Percentiles rank a stretch among this genome's conserved stretches.
Conservation (phyloP, 2,797 vertebrate species). For the Schizothorax lantsangensis region DNA sequence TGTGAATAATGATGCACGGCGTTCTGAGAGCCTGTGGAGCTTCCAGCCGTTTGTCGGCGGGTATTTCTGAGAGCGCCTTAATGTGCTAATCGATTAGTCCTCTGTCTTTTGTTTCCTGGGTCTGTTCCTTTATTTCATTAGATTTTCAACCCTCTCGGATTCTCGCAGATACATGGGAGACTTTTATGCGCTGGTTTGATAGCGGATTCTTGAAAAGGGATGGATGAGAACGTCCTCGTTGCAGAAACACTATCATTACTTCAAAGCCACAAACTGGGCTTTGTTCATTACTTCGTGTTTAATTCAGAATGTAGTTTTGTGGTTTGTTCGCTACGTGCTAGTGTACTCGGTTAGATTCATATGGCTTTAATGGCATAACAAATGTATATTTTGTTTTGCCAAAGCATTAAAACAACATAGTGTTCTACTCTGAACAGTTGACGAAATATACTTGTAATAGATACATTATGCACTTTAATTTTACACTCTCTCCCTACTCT, state of each 20-base stretch:
- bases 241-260: constrained; percentile 50
- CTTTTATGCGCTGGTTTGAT: constrained; percentile 64
- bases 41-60: constrained; percentile 89
- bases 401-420: neutral
- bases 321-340: neutral
- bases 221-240: constrained; percentile 20
- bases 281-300: constrained; percentile 33
- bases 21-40: constrained; percentile 96
- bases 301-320: neutral
- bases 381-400: neutral
- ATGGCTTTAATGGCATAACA: neutral
- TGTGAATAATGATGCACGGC: constrained; percentile 95
- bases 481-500: neutral
- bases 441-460: neutral
- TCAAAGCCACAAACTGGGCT: constrained; percentile 48
- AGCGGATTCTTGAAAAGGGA: constrained; percentile 61
- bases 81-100: constrained; percentile 88
- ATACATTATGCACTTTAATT: neutral
- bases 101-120: constrained; percentile 81
- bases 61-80: constrained; percentile 88
- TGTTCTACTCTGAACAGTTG: neutral
- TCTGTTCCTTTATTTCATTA: constrained; percentile 78
- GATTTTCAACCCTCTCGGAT: constrained; percentile 73
- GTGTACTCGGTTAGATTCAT: neutral
- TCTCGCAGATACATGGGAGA: constrained; percentile 58